Evolutionary conservation across 2,888 invertebrate genomes (phyloP).

Genomic region (Rhingia rostrata): DNA sequence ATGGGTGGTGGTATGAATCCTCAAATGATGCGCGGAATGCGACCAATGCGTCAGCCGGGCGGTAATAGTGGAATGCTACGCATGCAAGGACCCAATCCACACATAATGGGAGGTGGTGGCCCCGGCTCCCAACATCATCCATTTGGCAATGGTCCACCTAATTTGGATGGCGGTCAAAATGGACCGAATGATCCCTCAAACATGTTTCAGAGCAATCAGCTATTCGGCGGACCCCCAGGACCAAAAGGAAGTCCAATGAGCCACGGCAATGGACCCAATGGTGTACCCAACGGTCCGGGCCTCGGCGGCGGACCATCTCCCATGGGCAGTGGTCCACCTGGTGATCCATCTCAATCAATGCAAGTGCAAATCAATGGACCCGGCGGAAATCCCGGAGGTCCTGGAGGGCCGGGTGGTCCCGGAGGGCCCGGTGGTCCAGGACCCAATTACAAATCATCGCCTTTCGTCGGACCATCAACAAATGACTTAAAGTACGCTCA

Average conservation of each 20-base stretch:
- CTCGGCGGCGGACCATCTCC: slow-evolving; percentile 61
- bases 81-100: slow-evolving; percentile 76
- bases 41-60: slow-evolving; percentile 84
- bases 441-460: slow-evolving; percentile 82
- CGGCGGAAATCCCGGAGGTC: slow-evolving; percentile 33
- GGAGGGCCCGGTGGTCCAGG: slow-evolving; percentile 76
- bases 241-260: slow-evolving; percentile 73
- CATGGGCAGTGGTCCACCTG: slow-evolving; percentile 64
- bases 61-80: slow-evolving; percentile 76
- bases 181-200: slow-evolving; percentile 74
- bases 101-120: slow-evolving; percentile 72
- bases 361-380: slow-evolving; percentile 73
- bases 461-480: slow-evolving; percentile 92
- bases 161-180: slow-evolving; percentile 75
- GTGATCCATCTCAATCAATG: slow-evolving; percentile 75
- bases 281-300: slow-evolving; percentile 77
- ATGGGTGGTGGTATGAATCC: slow-evolving; percentile 78
- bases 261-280: slow-evolving; percentile 77
- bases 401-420: slow-evolving; percentile 62
- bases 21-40: slow-evolving; percentile 83
- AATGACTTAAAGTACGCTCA: slow-evolving; percentile 96
- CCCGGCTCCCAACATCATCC: slow-evolving; percentile 79
- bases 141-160: slow-evolving; percentile 77
- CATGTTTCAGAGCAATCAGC: slow-evolving; percentile 75
- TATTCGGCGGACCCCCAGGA: slow-evolving; percentile 75